Conservation (phyloP, 2,113 vertebrate genomes). For the Lycocorax pyrrhopterus region DNA sequence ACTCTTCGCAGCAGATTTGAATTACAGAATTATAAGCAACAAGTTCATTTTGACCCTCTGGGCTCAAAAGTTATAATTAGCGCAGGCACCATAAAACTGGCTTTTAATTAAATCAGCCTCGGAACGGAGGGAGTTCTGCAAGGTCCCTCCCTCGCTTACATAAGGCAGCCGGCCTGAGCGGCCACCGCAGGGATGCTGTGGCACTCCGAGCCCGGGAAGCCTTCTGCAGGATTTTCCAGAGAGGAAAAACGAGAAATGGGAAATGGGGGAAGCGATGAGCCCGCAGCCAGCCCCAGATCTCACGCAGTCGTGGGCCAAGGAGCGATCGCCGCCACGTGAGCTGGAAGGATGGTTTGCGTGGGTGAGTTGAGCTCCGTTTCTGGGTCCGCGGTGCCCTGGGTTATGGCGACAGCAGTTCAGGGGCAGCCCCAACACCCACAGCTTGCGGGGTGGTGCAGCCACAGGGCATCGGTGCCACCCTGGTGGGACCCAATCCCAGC, state of each 20-base stretch:
- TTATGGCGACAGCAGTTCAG: background rate
- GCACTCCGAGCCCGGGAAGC: fast-evolving
- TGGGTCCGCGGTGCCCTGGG: background rate
- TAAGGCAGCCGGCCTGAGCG: background rate
- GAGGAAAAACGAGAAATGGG: background rate
- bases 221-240: background rate
- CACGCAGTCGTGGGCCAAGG: fast-evolving
- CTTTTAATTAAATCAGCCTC: slow-evolving; percentile 63
- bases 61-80: slow-evolving; percentile 56
- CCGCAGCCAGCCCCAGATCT: background rate
- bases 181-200: background rate
- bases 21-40: slow-evolving; percentile 15
- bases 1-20: background rate
- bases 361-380: background rate
- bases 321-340: fast-evolving
- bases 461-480: fast-evolving
- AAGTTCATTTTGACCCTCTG: slow-evolving; percentile 24
- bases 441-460: background rate
- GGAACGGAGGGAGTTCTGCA: background rate
- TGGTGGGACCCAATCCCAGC: fast-evolving
- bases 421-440: background rate
- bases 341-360: background rate
- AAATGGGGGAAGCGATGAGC: background rate
- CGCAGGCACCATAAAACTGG: slow-evolving; percentile 17
- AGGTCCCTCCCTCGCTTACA: background rate